phyloP scores from a whole-genome alignment of 2,797 vertebrate genomes.

The Psittacula echo region DNA sequence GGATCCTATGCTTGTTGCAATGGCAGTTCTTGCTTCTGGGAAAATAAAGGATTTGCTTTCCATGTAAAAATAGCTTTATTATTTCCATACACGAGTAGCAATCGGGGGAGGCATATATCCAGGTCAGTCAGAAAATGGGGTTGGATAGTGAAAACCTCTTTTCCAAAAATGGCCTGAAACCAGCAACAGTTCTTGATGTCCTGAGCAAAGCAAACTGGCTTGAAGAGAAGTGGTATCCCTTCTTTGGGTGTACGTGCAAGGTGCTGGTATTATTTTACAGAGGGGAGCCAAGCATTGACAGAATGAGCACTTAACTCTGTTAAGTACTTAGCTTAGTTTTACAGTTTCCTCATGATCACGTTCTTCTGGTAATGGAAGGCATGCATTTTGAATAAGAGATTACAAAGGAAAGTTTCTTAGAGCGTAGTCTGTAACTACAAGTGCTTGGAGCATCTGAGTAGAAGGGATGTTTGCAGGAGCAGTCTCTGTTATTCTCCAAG shows the following conservation, averaged over 20 bases:
- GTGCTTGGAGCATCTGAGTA: not conserved
- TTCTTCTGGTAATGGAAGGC: not conserved
- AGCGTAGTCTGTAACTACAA: not conserved
- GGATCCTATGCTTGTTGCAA: not conserved
- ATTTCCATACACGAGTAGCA: not conserved
- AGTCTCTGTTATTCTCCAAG: not conserved
- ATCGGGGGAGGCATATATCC: not conserved
- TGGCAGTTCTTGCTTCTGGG: not conserved
- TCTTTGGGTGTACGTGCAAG: conserved; percentile 15
- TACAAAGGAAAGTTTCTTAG: not conserved
- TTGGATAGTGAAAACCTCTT: conserved; percentile 4
- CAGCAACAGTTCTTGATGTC: not conserved
- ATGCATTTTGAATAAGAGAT: not conserved
- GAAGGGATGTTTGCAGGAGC: not conserved
- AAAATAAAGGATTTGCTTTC: conserved; percentile 31
- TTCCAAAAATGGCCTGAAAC: conserved; percentile 51
- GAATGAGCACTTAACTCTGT: not conserved
- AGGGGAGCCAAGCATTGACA: not conserved
- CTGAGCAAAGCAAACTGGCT: not conserved
- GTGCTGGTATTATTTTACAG: not conserved
- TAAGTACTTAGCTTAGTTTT: not conserved
- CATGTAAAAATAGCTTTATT: conserved; percentile 49
- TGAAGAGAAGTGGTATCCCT: conserved; percentile 6
- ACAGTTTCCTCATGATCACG: not conserved
- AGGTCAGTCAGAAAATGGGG: conserved; percentile 26